Conservation (phyloP, 2,113 vertebrate genomes). For the Enhydra lutris region DNA sequence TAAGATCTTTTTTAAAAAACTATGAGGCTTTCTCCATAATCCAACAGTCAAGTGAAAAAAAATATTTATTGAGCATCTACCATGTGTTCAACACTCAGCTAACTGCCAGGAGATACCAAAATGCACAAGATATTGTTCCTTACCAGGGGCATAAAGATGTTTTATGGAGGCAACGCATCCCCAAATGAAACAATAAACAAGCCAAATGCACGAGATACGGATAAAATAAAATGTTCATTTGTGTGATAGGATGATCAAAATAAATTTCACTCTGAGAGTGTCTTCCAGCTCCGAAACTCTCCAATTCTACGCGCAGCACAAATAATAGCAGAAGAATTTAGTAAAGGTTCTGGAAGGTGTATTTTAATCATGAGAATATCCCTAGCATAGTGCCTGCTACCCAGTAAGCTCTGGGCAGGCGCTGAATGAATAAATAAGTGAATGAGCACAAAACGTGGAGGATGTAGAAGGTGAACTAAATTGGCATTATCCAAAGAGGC, state of each 20-base stretch:
- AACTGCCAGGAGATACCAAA: neutral
- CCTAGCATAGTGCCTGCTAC: too few relatives aligned
- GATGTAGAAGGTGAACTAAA: neutral
- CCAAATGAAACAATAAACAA: conserved; percentile 41
- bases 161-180: neutral
- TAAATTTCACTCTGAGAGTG: neutral
- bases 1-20: neutral
- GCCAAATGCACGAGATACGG: neutral
- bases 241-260: conserved; percentile 14
- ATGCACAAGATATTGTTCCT: neutral
- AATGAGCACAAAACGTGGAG: neutral
- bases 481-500: neutral
- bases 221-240: conserved; percentile 37
- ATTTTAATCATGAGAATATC: neutral
- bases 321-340: neutral
- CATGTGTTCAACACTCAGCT: neutral
- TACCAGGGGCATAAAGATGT: conserved; percentile 1
- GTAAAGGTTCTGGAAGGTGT: neutral
- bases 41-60: neutral
- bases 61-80: neutral
- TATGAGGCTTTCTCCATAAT: neutral
- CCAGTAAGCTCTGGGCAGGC: neutral
- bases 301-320: neutral
- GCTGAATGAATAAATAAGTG: neutral
- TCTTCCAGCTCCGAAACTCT: neutral